Base-by-base conservation (phyloP, 2,113 vertebrate genomes). In the Oncorhynchus mykiss region DNA sequence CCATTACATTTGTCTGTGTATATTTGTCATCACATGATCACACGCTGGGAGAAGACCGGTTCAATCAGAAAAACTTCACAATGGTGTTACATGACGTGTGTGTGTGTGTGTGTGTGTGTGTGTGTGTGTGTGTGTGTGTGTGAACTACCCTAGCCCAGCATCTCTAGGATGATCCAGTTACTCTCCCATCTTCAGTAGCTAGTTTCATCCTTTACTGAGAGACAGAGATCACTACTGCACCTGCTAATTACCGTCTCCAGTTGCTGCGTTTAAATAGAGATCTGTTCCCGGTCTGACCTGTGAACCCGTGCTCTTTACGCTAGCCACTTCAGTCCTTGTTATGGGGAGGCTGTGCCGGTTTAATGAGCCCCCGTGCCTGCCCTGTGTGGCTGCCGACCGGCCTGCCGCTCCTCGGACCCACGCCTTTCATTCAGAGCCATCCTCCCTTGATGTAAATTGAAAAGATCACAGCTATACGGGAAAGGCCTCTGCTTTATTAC, bases 401-500 rank as follows among this genome's bases (percentile, higher is more conserved):
- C 89, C 39, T 45, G 93, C 89, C 51, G 92, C 82, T 92, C 94
- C 90, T 93, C 81, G 89, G 90, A 92, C 89, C 93, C 87, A 86
- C 90, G 86, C 93, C 95, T 95, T 97, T 95, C 93, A 94, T 96
- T 93, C 91, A 87, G 86, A 87, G 94, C 94, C 92, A 65, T 95
- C 92, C 91, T 93, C 92, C 91, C 91, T 93, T 94, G 95, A 94
- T 95, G 93, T 95, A 96, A 96, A 96, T 94, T 93, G 94, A 95
- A 96, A 96, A 96, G 96, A 97, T 96, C 96, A 96, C 92, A 96
- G 96, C 96, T 95, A 88, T 93, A 93, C 91, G 91, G 94, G 93
- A 95, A 95, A 96, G 94, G 91, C 94, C 94, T 96, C 94, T 96
- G 39, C 94, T 96, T 95, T 95, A 96, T 96, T 45, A 95, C 94